A percentile compares a stretch with the other conserved stretches of the same genome.
phyloP scores from a whole-genome alignment of 2,113 vertebrate species.

The Chroicocephalus ridibundus region DNA sequence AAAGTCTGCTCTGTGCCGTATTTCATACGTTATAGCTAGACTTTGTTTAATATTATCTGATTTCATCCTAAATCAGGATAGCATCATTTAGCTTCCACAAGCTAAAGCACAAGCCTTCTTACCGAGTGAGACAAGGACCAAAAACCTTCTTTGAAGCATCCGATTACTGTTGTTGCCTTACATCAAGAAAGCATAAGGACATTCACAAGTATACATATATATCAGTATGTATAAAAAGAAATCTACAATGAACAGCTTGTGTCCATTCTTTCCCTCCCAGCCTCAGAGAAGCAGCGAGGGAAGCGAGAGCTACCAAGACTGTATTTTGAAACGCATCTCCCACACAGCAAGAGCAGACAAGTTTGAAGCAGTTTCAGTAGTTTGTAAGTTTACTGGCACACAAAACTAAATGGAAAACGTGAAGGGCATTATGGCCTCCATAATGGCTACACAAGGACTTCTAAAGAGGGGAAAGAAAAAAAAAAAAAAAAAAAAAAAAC shows the following conservation, averaged over 20 bases:
- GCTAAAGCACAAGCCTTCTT: not conserved
- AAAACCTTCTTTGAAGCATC: not conserved
- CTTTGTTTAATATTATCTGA: fast-evolving
- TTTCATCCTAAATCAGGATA: not conserved
- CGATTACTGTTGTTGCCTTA: not conserved
- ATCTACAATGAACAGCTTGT: not conserved
- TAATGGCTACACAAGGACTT: not conserved
- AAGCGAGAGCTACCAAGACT: not conserved
- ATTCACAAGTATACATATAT: not conserved
- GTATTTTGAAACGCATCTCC: not conserved
- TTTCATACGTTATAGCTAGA: fast-evolving
- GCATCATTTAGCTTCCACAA: not conserved
- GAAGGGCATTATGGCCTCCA: not conserved
- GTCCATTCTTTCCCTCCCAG: not conserved
- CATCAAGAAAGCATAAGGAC: not conserved
- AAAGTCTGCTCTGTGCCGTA: not conserved
- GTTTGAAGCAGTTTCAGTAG: not conserved
- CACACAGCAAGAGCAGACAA: not conserved
- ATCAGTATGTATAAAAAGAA: not conserved
- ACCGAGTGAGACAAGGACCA: not conserved
- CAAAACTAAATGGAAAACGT: not conserved
- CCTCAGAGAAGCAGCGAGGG: not conserved
- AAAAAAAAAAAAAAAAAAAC: too few species aligned
- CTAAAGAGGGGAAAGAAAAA: not conserved
- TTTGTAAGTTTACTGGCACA: not conserved